phyloP scores from a whole-genome alignment of 23 tunicate genomes.

The Trididemnum clinides region DNA sequence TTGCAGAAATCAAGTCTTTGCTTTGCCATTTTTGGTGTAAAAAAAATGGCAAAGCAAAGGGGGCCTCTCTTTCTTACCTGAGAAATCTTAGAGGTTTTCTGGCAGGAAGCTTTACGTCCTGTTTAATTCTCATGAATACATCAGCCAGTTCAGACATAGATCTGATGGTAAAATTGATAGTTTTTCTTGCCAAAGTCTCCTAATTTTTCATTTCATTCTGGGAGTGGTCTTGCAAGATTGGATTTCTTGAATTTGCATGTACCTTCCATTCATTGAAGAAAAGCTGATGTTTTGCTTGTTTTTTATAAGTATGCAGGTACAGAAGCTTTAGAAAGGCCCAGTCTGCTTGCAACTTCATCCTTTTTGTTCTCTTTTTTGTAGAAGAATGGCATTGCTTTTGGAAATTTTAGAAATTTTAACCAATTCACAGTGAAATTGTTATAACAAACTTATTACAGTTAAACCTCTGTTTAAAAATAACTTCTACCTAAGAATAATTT shows the following conservation, averaged over 20 bases:
- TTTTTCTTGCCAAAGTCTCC: background rate
- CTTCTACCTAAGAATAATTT: no score
- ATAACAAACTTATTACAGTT: background rate
- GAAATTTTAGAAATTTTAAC: background rate
- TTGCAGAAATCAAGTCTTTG: no score
- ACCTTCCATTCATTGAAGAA: background rate
- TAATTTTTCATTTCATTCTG: background rate
- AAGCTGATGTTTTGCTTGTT: background rate
- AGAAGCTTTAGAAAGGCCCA: background rate
- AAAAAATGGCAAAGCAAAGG: no score
- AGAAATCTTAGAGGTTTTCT: background rate
- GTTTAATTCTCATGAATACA: background rate
- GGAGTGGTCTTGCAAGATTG: background rate
- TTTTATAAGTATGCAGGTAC: background rate
- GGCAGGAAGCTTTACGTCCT: background rate
- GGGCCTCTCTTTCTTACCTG: no score
- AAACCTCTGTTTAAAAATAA: no score
- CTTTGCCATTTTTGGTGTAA: background rate
- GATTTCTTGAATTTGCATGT: no score
- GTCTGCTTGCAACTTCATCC: background rate
- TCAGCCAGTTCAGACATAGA: background rate
- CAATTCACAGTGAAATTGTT: background rate
- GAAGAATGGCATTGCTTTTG: background rate
- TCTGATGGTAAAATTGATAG: background rate
- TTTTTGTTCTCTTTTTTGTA: background rate